Conservation (phyloP, 2,113 vertebrate species). For the Maccullochella peelii region DNA sequence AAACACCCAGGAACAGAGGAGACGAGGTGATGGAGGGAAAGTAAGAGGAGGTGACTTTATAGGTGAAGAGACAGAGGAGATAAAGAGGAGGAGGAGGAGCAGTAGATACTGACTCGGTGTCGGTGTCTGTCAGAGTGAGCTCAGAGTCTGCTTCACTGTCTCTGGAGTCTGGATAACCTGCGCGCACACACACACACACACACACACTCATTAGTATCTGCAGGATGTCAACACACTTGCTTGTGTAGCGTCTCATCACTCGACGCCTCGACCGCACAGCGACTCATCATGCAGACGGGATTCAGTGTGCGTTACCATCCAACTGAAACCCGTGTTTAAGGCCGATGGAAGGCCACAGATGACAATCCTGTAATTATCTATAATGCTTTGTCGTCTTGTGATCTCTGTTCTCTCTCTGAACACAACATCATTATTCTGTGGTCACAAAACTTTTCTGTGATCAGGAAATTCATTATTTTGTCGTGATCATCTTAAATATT, state of each 20-base stretch:
- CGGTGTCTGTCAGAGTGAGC: slow-evolving; percentile 80
- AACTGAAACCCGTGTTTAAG: neutral
- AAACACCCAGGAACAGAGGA: neutral
- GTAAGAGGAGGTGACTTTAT: neutral
- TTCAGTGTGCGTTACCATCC: no score
- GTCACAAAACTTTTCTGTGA: no score
- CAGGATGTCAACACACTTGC: neutral
- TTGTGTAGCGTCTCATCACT: no score
- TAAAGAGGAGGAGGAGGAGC: neutral
- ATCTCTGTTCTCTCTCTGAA: neutral
- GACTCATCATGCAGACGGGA: no score
- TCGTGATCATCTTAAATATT: no score
- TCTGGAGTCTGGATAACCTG: slow-evolving; percentile 46
- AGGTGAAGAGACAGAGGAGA: neutral
- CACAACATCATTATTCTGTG: no score
- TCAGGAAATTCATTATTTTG: no score
- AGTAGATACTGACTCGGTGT: slow-evolving; percentile 80
- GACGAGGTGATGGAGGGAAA: neutral
- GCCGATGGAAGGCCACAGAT: neutral
- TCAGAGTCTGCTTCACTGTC: slow-evolving; percentile 80
- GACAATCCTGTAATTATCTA: neutral
- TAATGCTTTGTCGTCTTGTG: neutral
- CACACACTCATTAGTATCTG: neutral
- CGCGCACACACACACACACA: slow-evolving; percentile 16
- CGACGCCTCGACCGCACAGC: no score